These are phyloP conservation scores for Endomychus coccineus DNA, from an alignment of 2,888 invertebrate species.

Conservation along the genomic window DNA sequence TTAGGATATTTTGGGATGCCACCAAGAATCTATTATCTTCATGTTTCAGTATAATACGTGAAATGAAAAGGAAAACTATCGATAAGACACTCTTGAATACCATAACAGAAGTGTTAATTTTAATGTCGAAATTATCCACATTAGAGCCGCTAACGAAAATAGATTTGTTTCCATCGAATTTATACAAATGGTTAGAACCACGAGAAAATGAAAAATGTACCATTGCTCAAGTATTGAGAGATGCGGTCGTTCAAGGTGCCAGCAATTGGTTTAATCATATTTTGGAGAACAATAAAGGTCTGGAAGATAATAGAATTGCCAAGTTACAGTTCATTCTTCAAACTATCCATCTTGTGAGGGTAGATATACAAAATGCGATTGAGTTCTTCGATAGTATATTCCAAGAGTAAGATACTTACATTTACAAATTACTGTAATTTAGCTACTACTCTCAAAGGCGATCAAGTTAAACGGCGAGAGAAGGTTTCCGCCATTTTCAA, in stretches of 20 bases:
- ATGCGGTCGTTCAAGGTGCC: conserved; percentile 67
- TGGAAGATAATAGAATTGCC: conserved; percentile 59
- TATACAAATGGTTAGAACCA: conserved; percentile 60
- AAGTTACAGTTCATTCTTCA: conserved; percentile 72
- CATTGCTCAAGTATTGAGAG: conserved; percentile 56
- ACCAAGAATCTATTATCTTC: conserved; percentile 69
- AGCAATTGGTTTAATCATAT: conserved; percentile 74
- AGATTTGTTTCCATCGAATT: conserved; percentile 61
- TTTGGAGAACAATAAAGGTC: conserved; percentile 57
- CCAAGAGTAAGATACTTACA: conserved; percentile 78
- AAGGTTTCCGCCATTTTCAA: conserved; percentile 43
- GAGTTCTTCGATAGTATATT: conserved; percentile 78
- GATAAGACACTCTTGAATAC: conserved; percentile 66
- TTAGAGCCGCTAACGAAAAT: conserved; percentile 55
- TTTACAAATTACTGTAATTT: too few relatives aligned
- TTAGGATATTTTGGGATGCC: conserved; percentile 74
- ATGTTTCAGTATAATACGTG: conserved; percentile 66
- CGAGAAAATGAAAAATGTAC: conserved; percentile 47
- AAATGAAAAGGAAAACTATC: conserved; percentile 66
- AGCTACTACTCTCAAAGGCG: too few relatives aligned
- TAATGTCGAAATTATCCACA: conserved; percentile 56
- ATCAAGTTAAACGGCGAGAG: too few relatives aligned
- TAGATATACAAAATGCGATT: conserved; percentile 71
- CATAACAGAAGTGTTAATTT: conserved; percentile 64
- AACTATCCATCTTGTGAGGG: conserved; percentile 71